These are phyloP conservation scores for Entomyzon cyanotis DNA, from an alignment of 2,113 vertebrate genomes.

Conservation along the genomic window DNA sequence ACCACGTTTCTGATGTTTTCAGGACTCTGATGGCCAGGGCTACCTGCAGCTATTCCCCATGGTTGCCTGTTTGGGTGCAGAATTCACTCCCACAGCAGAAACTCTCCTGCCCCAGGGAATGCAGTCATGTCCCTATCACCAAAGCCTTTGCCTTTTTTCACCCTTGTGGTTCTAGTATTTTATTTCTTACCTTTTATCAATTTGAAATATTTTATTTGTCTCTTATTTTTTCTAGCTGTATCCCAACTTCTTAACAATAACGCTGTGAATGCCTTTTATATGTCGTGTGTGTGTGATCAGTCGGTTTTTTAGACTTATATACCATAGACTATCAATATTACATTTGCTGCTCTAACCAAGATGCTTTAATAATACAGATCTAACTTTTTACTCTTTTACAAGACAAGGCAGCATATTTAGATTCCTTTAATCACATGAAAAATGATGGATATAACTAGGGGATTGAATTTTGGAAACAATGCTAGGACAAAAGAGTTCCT, in stretches of 20 bases:
- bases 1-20: rapidly evolving
- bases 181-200: background rate
- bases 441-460: constrained; percentile 61
- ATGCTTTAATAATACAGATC: constrained; percentile 29
- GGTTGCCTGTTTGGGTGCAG: background rate
- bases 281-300: background rate
- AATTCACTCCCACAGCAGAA: background rate
- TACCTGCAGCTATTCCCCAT: rapidly evolving
- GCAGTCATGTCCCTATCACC: background rate
- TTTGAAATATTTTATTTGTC: constrained; percentile 3
- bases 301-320: constrained; percentile 1
- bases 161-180: background rate
- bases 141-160: background rate
- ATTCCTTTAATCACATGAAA: constrained; percentile 67
- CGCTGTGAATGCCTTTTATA: background rate
- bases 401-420: constrained; percentile 66
- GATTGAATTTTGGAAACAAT: constrained; percentile 61
- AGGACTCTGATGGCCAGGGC: background rate
- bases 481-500: constrained; percentile 59
- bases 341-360: constrained; percentile 39
- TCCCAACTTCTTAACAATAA: background rate
- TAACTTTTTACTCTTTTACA: constrained; percentile 41
- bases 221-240: background rate
- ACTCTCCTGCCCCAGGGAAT: no score
- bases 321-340: constrained; percentile 41